A percentile compares a stretch with the other conserved stretches of the same genome.
These are phyloP conservation scores for Seira ritae DNA, from an alignment of 2,888 invertebrate genomes.

Conservation along the genomic window DNA sequence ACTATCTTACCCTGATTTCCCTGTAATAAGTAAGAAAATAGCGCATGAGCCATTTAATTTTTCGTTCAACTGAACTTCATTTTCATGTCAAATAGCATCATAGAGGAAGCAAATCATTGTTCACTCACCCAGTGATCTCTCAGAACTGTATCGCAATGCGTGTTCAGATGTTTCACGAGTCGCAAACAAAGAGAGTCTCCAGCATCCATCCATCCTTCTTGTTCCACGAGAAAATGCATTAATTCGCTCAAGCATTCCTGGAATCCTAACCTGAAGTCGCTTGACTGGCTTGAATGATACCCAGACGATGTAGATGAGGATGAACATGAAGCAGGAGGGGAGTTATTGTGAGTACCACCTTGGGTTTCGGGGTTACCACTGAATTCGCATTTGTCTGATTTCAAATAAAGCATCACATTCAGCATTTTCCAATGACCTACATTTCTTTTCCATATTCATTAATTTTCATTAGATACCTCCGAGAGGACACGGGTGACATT, in stretches of 20 bases:
- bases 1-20: constrained; percentile 66
- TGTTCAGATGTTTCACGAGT: constrained; percentile 88
- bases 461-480: constrained; percentile 72
- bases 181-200: constrained; percentile 89
- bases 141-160: constrained; percentile 83
- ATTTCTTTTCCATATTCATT: background rate
- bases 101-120: constrained; percentile 1
- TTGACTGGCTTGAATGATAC: constrained; percentile 72
- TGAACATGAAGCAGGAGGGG: constrained; percentile 33
- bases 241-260: constrained; percentile 94
- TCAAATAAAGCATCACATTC: constrained; percentile 5
- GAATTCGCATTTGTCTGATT: constrained; percentile 71
- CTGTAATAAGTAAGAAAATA: constrained; percentile 30
- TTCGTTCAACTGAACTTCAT: no score
- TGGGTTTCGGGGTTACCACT: constrained; percentile 32
- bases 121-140: constrained; percentile 53
- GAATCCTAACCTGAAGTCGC: constrained; percentile 89
- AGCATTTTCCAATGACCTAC: background rate
- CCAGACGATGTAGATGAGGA: constrained; percentile 64
- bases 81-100: background rate
- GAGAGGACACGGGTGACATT: constrained; percentile 77
- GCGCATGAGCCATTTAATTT: background rate
- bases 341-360: constrained; percentile 23
- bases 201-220: constrained; percentile 82
- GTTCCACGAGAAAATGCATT: constrained; percentile 91